Percentiles rank a stretch among this genome's conserved stretches.
These are phyloP conservation scores for Acanthurus tractus DNA, from an alignment of 2,797 vertebrate species.

Conservation along the genomic window DNA sequence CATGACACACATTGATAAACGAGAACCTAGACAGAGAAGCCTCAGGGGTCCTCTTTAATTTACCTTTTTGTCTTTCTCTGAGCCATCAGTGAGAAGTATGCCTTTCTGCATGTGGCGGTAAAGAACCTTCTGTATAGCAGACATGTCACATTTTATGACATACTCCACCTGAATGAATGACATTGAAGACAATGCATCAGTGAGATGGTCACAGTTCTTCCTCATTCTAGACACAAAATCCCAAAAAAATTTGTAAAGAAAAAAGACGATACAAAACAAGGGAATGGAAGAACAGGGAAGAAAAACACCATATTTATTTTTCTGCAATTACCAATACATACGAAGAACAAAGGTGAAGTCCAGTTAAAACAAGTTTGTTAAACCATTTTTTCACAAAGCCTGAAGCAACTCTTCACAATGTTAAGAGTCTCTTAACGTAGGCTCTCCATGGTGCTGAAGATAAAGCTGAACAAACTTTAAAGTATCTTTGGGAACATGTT, in stretches of 20 bases:
- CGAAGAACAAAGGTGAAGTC: too few relatives aligned
- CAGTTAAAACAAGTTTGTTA: too few relatives aligned
- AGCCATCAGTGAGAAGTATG: conserved; percentile 94
- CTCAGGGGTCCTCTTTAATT: background rate
- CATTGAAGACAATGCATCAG: conserved; percentile 81
- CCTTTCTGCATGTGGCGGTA: conserved; percentile 99
- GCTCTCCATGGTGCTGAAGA: background rate
- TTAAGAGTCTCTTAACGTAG: background rate
- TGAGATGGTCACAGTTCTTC: conserved; percentile 52
- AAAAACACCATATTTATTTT: too few relatives aligned
- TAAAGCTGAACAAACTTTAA: background rate
- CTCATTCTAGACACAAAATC: background rate
- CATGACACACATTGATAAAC: background rate
- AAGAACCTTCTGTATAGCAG: conserved; percentile 93
- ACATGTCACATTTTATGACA: conserved; percentile 98
- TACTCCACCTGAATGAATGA: conserved; percentile 89
- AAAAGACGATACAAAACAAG: too few relatives aligned
- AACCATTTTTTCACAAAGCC: background rate
- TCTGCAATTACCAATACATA: too few relatives aligned
- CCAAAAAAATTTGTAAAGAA: too few relatives aligned
- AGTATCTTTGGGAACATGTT: background rate
- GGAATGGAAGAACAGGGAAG: too few relatives aligned
- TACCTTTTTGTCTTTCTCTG: conserved; percentile 98
- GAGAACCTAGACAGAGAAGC: background rate
- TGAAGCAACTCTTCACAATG: background rate